These are phyloP conservation scores for Hemiprocne comata DNA, from an alignment of 2,113 vertebrate species.

Conservation along the genomic window DNA sequence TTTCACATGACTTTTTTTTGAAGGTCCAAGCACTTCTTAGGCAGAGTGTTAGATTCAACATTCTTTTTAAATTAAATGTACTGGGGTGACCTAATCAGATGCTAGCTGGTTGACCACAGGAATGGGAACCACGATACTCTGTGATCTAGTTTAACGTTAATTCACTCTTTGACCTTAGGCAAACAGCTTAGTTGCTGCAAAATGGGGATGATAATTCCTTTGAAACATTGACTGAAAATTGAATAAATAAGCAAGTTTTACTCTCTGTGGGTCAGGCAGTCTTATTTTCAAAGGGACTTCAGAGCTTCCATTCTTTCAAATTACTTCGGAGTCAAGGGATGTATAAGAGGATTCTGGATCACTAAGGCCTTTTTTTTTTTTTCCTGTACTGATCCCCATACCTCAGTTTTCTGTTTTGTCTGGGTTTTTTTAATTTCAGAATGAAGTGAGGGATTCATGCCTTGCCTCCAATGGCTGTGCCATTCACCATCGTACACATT, in stretches of 20 bases:
- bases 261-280: not conserved
- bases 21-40: not conserved
- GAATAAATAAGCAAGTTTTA: slow-evolving; percentile 44
- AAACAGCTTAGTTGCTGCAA: slow-evolving; percentile 30
- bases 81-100: slow-evolving; percentile 52
- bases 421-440: not conserved
- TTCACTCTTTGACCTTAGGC: slow-evolving; percentile 53
- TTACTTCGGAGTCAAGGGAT: not conserved
- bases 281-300: not conserved
- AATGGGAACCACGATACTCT: slow-evolving; percentile 45
- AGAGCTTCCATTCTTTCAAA: not conserved
- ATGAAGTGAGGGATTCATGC: not conserved
- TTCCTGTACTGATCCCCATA: not conserved
- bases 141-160: slow-evolving; percentile 41
- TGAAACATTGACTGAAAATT: slow-evolving; percentile 19
- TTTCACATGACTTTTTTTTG: slow-evolving; percentile 50
- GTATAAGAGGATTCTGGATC: not conserved
- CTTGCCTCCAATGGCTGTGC: not conserved
- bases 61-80: slow-evolving; percentile 58
- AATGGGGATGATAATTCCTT: slow-evolving; percentile 37
- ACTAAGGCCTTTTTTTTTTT: rapidly evolving
- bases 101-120: slow-evolving; percentile 57
- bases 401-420: not conserved
- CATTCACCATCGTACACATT: not conserved
- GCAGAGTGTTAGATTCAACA: slow-evolving; percentile 47